phyloP scores from a whole-genome alignment of 2,888 invertebrate species.

The Rutpela maculata region DNA sequence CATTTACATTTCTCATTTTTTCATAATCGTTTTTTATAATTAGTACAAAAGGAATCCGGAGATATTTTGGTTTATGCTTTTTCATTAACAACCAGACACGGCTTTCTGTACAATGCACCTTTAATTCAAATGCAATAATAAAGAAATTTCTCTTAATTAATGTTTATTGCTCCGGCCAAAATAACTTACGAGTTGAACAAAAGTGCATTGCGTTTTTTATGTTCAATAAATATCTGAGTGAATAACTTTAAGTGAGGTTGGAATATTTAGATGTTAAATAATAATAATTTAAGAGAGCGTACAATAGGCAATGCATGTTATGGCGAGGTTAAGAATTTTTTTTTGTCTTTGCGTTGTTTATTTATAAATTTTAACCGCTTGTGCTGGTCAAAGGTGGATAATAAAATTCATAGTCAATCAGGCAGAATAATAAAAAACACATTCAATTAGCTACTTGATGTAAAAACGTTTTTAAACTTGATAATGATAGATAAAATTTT shows the following conservation, averaged over 20 bases:
- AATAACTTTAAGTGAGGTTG: conserved; percentile 10
- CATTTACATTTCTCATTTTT: conserved; percentile 62
- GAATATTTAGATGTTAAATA: neutral
- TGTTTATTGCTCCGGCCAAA: conserved; percentile 25
- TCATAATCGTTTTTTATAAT: conserved; percentile 62
- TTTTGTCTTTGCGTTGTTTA: conserved; percentile 13
- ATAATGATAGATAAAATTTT: neutral
- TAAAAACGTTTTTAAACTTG: neutral
- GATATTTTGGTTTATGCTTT: conserved; percentile 57
- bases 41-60: conserved; percentile 60
- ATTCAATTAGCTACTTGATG: conserved; percentile 19
- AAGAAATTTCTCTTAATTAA: conserved; percentile 48
- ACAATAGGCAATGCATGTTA: neutral
- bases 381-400: conserved; percentile 4
- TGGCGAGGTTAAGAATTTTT: neutral
- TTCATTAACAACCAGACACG: conserved; percentile 53
- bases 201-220: neutral
- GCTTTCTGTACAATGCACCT: conserved; percentile 36
- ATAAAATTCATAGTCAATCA: conserved; percentile 15
- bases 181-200: conserved; percentile 27
- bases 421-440: conserved; percentile 20
- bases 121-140: conserved; percentile 45
- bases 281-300: neutral
- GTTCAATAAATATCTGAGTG: conserved; percentile 21
- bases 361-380: conserved; percentile 5